phyloP scores from a whole-genome alignment of 2,797 vertebrate genomes.

The Tympanoctomys barrerae region DNA sequence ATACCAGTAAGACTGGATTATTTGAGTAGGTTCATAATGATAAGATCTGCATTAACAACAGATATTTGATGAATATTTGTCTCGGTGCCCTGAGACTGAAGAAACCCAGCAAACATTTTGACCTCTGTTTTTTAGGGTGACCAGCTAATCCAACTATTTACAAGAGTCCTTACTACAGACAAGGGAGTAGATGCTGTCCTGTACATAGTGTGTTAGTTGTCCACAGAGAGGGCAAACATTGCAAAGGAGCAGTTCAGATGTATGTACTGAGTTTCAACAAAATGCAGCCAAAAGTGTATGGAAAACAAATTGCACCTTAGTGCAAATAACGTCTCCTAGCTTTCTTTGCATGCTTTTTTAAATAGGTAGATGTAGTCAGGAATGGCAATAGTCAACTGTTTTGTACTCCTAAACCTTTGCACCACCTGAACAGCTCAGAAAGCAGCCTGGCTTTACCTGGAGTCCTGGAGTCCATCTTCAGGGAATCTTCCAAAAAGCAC shows the following conservation, averaged over 20 bases:
- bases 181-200: background rate
- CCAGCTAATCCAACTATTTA: conserved; percentile 32
- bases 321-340: background rate
- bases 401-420: background rate
- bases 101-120: background rate
- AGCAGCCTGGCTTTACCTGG: background rate
- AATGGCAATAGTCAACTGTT: background rate
- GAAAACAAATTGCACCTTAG: conserved; percentile 30
- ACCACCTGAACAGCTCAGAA: background rate
- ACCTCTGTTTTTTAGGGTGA: background rate
- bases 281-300: background rate
- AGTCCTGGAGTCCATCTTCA: background rate
- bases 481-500: background rate
- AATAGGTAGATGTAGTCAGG: background rate
- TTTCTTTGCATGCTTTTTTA: conserved; percentile 31
- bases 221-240: background rate
- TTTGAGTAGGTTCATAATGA: background rate
- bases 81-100: background rate
- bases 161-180: background rate
- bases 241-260: conserved; percentile 13
- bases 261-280: conserved; percentile 2
- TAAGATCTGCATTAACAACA: background rate
- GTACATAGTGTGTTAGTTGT: background rate
- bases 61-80: background rate
- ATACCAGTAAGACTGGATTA: conserved; percentile 3